phyloP scores from a whole-genome alignment of 2,113 vertebrate species.

The Anhinga anhinga region DNA sequence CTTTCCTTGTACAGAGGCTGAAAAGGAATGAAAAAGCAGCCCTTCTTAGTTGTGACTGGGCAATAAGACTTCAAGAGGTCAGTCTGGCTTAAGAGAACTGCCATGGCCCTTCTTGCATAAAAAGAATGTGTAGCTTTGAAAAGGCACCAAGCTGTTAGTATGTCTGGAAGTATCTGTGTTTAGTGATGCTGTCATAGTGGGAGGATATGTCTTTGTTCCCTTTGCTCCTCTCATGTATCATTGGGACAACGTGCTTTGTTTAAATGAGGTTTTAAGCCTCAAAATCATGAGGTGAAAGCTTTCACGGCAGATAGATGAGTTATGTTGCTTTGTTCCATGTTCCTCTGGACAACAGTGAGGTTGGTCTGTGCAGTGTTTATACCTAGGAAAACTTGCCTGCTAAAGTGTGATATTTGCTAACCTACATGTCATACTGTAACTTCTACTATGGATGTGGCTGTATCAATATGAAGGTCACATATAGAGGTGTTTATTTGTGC shows the following conservation, averaged over 20 bases:
- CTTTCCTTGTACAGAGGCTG: neutral
- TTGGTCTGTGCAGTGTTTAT: neutral
- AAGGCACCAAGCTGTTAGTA: neutral
- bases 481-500: accelerated
- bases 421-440: accelerated
- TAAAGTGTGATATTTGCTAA: accelerated
- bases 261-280: neutral
- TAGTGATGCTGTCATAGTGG: neutral
- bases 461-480: accelerated
- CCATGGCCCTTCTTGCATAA: no score
- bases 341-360: neutral
- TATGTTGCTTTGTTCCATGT: accelerated
- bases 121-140: neutral
- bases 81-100: neutral
- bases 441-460: neutral
- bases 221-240: neutral
- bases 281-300: neutral
- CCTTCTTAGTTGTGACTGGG: neutral
- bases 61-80: neutral
- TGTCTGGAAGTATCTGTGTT: neutral
- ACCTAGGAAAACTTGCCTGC: neutral
- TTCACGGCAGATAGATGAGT: neutral
- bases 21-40: neutral
- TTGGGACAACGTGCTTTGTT: neutral
- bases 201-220: neutral